These are phyloP conservation scores for Leucania comma DNA, from an alignment of 2,888 invertebrate species.

Conservation along the genomic window DNA sequence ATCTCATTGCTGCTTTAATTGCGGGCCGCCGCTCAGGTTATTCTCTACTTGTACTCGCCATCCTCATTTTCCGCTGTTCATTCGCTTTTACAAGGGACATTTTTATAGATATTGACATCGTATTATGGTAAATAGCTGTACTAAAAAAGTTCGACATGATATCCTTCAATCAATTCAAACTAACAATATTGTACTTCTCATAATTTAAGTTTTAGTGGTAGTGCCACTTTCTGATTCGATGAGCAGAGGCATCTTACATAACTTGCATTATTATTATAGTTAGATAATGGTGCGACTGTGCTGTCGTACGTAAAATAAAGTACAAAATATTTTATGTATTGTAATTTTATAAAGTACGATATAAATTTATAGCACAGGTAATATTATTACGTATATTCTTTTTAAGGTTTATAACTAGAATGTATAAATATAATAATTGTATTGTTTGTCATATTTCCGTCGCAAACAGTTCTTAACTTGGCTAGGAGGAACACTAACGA, in stretches of 20 bases:
- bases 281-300: constrained; percentile 84
- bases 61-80: constrained; percentile 70
- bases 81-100: constrained; percentile 39
- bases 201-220: constrained; percentile 69
- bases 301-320: constrained; percentile 88
- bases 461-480: constrained; percentile 89
- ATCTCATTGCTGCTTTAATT: constrained; percentile 74
- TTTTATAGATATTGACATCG: constrained; percentile 34
- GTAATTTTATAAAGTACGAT: constrained; percentile 89
- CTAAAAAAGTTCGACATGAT: constrained; percentile 31
- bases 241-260: constrained; percentile 73
- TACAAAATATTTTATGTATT: constrained; percentile 91
- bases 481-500: constrained; percentile 90
- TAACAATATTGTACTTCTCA: constrained; percentile 90
- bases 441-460: constrained; percentile 89
- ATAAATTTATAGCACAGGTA: constrained; percentile 87
- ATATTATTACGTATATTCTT: constrained; percentile 84
- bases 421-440: constrained; percentile 78
- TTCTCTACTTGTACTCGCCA: constrained; percentile 67
- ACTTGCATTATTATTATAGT: constrained; percentile 75
- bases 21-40: constrained; percentile 67
- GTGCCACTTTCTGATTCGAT: constrained; percentile 49
- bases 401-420: constrained; percentile 86
- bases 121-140: constrained; percentile 48
- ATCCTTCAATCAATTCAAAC: constrained; percentile 64